A percentile compares a stretch with the other conserved stretches of the same genome.
Conservation (phyloP, 2,113 vertebrate genomes). For the Cynopterus brachyotis region DNA sequence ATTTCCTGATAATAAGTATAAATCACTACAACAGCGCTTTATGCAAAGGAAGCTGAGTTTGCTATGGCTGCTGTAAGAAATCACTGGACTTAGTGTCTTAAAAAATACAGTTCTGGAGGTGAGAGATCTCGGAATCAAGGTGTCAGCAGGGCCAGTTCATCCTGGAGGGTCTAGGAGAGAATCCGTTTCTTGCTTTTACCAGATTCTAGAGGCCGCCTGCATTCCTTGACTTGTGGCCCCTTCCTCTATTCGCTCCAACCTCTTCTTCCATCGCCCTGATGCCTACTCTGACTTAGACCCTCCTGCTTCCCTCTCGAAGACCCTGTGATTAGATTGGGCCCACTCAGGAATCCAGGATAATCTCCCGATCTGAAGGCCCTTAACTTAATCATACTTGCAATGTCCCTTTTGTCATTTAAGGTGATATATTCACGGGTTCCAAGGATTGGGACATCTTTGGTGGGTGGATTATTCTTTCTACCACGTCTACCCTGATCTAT, state of each 20-base stretch:
- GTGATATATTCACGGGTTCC: too few species aligned
- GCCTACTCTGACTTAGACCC: neutral
- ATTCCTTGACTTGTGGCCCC: neutral
- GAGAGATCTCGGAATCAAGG: too few species aligned
- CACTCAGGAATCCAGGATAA: neutral
- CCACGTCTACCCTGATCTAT: neutral
- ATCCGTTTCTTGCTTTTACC: too few species aligned
- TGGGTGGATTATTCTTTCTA: neutral
- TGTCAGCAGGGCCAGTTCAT: too few species aligned
- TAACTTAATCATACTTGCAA: neutral
- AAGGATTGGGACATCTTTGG: neutral
- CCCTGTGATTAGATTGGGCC: neutral
- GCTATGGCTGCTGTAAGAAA: neutral
- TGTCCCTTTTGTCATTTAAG: too few species aligned
- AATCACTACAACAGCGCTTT: neutral
- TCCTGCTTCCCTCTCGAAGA: neutral
- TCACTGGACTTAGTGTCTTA: neutral
- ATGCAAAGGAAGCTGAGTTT: neutral
- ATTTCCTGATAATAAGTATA: neutral
- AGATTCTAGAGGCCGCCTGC: neutral
- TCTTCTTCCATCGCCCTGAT: neutral
- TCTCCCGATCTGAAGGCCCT: neutral
- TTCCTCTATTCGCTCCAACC: neutral
- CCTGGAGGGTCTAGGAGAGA: too few species aligned
- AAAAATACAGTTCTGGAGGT: neutral